Percentiles rank a stretch among this genome's conserved stretches.
Conservation (phyloP, 2,113 vertebrate genomes). For the Pituophis catenifer region DNA sequence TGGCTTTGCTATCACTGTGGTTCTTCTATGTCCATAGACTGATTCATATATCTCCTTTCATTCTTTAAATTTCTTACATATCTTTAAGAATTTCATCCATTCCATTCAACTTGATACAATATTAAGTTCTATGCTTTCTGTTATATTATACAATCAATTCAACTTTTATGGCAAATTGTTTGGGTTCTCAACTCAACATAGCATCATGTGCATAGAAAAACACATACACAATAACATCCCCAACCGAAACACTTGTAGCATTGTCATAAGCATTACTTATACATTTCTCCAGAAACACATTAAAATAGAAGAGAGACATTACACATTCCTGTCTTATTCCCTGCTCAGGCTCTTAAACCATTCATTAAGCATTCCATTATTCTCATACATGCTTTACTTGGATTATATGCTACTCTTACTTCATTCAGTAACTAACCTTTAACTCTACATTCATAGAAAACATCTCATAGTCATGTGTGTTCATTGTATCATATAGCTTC, state of each 20-base stretch:
- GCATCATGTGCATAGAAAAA: not conserved
- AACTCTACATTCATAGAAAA: not conserved
- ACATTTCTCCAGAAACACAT: not conserved
- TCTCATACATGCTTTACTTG: not conserved
- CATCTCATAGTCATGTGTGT: not conserved
- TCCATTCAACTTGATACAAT: not conserved
- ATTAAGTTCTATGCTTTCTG: not conserved
- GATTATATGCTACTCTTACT: not conserved
- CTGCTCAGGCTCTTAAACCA: not conserved
- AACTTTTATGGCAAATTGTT: not conserved
- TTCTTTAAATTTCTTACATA: not conserved
- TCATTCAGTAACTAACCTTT: not conserved
- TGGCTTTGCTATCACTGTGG: not conserved
- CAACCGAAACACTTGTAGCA: not conserved
- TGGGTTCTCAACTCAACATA: not conserved
- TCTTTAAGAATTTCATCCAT: not conserved
- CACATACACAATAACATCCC: not conserved
- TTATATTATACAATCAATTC: not conserved
- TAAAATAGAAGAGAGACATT: not conserved
- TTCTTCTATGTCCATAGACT: not conserved
- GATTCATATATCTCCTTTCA: not conserved
- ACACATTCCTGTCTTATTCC: not conserved
- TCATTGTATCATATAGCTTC: not conserved
- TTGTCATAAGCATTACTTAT: not conserved
- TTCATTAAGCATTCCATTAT: not conserved